phyloP scores from a whole-genome alignment of 2,797 vertebrate species.

The Bufotes viridis region DNA sequence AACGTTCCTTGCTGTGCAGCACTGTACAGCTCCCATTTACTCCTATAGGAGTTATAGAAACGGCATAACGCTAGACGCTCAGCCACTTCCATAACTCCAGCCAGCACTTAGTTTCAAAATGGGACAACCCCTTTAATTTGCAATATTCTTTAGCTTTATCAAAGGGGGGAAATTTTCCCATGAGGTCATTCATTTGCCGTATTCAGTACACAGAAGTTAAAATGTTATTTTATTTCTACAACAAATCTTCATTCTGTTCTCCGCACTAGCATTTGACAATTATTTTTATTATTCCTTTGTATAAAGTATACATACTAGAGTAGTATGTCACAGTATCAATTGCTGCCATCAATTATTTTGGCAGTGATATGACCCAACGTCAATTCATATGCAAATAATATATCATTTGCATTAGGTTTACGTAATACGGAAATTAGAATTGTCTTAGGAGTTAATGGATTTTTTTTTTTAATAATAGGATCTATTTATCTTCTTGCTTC shows the following conservation, averaged over 20 bases:
- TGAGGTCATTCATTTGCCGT: no score
- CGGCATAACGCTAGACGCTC: no score
- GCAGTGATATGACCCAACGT: not conserved
- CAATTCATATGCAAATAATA: constrained; percentile 36
- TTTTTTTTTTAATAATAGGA: not conserved
- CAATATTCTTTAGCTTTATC: no score
- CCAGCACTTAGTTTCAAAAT: no score
- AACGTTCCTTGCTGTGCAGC: no score
- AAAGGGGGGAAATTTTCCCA: no score
- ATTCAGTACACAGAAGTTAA: not conserved
- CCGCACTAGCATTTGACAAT: not conserved
- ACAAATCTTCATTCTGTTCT: not conserved
- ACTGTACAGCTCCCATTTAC: no score
- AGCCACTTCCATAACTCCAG: no score
- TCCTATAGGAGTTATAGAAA: no score
- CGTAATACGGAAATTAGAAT: constrained; percentile 38
- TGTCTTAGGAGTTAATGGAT: constrained; percentile 11
- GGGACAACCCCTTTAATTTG: no score
- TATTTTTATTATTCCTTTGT: not conserved
- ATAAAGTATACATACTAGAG: not conserved
- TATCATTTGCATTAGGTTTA: constrained; percentile 7
- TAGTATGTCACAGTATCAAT: not conserved
- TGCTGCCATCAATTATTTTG: not conserved
- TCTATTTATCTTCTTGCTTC: constrained; percentile 53
- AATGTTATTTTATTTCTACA: not conserved